Evolutionary conservation across 2,113 vertebrate genomes (phyloP), one percentile per base, ranked within the genome.

Genomic region (Peromyscus maniculatus): DNA sequence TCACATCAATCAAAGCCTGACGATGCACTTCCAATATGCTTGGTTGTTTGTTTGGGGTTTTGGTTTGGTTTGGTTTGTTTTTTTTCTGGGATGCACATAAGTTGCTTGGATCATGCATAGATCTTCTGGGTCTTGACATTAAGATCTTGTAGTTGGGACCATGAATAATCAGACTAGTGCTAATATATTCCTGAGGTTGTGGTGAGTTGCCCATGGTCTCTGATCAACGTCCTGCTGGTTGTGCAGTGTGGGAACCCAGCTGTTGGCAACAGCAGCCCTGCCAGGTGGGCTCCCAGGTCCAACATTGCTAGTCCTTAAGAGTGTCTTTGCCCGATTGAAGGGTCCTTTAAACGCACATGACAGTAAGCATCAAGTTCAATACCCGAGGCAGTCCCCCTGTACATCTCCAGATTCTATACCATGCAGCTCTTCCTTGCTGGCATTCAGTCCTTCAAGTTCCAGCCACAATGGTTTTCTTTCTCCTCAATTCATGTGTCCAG

Each of bases 321-420:
- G 1, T 6, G 62, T 62, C 49, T 89, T 86, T 72, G 28, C 46
- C 22, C 59, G 26, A 77, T 7, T 43, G 7, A 26, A 52, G 13
- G 1, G 13, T 31, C 87, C 75, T 77, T 74, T 4, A 31, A 82
- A 43, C 3, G 4, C 19, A 9, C 0, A 1, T 4, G 4, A 31
- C 7, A 0, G 17, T 57, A 36, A 11, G 15, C 0, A 36, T 19
- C 10, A 43, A 19, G 28, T 57, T 55, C 36, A n/a, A 1, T 26
- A 36, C 59, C 31, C 9, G 10, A 9, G 21, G 17, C 17, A 1
- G 33, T 4, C 0, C 1, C 9, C 46, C 22, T 80, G 31, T 1
- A 0, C 36, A 4, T 11, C 46, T 66, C 57, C 1, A 0, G 31
- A 19, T 39, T 9, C 0, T 15, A n/a, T 64, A 13, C 79, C 10